Evolutionary conservation across 2,113 vertebrate species (phyloP).

Genomic region (Ceuthmochares aereus): DNA sequence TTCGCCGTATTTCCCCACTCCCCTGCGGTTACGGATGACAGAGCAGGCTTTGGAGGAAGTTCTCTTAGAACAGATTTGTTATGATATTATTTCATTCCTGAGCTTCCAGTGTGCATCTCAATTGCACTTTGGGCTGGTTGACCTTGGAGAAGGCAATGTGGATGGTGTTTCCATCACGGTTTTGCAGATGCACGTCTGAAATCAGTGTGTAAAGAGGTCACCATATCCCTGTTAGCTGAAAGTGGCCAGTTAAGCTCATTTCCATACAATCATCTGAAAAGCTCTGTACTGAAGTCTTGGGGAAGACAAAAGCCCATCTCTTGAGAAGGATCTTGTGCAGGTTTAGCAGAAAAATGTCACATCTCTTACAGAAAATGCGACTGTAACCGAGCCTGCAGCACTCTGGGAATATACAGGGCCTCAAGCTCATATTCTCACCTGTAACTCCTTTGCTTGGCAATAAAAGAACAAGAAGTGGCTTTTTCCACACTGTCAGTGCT

Average conservation of each 20-base stretch:
- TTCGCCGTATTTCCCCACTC: not conserved
- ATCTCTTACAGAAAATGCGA: not conserved
- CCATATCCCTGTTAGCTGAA: not conserved
- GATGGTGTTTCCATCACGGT: not conserved
- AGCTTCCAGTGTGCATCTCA: not conserved
- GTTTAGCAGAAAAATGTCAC: not conserved
- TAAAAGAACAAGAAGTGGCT: not conserved
- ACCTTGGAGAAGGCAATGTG: not conserved
- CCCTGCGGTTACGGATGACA: fast-evolving
- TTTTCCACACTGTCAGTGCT: not conserved
- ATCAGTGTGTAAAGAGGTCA: not conserved
- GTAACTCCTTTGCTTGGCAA: no score
- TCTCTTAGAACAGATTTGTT: not conserved
- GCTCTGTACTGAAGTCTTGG: not conserved
- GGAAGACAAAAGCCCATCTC: not conserved
- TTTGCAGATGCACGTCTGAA: not conserved
- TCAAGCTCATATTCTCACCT: not conserved
- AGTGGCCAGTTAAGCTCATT: not conserved
- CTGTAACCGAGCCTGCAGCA: not conserved
- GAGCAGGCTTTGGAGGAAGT: not conserved
- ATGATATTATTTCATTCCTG: not conserved
- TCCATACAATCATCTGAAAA: not conserved
- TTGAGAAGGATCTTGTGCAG: not conserved
- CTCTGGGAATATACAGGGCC: not conserved
- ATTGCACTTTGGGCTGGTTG: not conserved